phyloP scores from a whole-genome alignment of 2,797 vertebrate species.

The Prunella strophiata region DNA sequence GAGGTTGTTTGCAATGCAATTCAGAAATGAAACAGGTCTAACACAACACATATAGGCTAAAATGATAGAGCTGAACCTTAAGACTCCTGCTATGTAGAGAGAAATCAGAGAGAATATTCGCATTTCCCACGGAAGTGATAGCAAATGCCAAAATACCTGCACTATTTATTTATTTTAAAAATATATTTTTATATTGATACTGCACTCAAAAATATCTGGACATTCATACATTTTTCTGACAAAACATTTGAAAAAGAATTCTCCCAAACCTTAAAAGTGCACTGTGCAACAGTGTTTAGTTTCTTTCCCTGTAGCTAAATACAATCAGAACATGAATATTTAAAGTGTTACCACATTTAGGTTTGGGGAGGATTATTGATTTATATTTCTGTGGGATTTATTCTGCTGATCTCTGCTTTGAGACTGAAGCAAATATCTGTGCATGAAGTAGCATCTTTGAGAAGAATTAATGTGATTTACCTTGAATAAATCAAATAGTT shows the following conservation, averaged over 20 bases:
- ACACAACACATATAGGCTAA: background rate
- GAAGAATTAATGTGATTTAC: background rate
- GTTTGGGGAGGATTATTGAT: background rate
- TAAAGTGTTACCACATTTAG: background rate
- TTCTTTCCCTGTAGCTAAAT: background rate
- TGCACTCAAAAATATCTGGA: background rate
- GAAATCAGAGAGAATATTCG: background rate
- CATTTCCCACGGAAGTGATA: background rate
- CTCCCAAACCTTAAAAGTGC: background rate
- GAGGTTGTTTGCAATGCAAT: fast-evolving
- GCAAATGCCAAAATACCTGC: background rate
- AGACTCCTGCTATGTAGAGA: background rate
- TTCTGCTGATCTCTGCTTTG: background rate
- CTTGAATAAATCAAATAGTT: background rate
- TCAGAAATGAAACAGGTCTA: background rate
- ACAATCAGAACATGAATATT: background rate
- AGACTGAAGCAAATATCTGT: background rate
- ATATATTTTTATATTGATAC: background rate
- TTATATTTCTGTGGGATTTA: background rate
- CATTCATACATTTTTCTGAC: background rate
- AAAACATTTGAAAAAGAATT: background rate
- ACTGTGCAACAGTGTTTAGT: background rate
- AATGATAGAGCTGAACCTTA: background rate
- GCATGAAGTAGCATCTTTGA: background rate
- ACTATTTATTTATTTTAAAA: background rate